Evolutionary conservation across 2,113 vertebrate species (phyloP).

Genomic region (Penelope pileata): DNA sequence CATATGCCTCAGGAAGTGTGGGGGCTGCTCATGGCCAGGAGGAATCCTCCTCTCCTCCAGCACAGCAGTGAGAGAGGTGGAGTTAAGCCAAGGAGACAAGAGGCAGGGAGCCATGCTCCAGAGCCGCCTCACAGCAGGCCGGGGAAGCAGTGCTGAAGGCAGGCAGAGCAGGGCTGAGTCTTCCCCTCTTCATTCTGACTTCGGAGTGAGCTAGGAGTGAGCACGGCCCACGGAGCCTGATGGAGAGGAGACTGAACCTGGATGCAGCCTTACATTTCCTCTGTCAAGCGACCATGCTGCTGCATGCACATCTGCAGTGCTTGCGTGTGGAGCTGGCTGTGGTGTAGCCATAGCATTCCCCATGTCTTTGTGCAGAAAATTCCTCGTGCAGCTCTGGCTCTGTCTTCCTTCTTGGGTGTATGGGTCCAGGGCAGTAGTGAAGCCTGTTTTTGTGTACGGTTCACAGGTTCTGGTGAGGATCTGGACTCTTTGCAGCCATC

Average conservation of each 20-base stretch:
- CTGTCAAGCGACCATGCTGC: not conserved
- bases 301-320: not conserved
- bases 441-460: rapidly evolving
- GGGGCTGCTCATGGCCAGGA: not conserved
- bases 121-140: not conserved
- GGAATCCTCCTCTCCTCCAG: not conserved
- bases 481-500: not conserved
- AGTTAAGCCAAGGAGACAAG: not conserved
- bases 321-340: not conserved
- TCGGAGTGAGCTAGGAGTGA: not conserved
- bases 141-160: not conserved
- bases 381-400: not conserved
- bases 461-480: not conserved
- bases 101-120: not conserved
- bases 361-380: not conserved
- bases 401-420: not conserved
- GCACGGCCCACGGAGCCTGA: not conserved
- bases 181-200: not conserved
- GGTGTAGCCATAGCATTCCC: not conserved
- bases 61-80: not conserved
- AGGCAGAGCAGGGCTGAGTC: not conserved
- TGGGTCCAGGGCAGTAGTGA: not conserved
- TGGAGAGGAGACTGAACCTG: not conserved
- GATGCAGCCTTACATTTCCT: not conserved
- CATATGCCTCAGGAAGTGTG: not conserved